Base-by-base conservation (phyloP, 2,888 invertebrate genomes). In the Ennomos erosarius region DNA sequence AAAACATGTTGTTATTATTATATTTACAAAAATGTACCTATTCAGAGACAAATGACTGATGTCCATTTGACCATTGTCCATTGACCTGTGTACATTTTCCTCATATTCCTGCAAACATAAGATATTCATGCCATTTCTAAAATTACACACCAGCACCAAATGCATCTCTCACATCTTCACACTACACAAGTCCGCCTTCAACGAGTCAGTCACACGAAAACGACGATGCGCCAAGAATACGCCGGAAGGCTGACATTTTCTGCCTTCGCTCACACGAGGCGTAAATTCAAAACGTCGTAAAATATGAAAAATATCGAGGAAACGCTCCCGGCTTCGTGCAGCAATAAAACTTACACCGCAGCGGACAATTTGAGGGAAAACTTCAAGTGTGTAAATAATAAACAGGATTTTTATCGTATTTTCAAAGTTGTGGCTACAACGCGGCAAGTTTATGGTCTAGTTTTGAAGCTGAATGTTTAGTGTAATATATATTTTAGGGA, bases 241-340 rank as follows among this genome's bases (percentile, higher is more conserved):
- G 55, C 53, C 59, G 62, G 59, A 59, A 64, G 53, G 44, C 55
- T 44, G 52, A 54, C 50, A 36, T 55, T 61, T 55, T 55, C 55
- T 52, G 46, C 54, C 54, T 53, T 59, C 69, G 65, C 74, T 76
- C 76, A 78, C 74, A 71, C 73, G 76, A 73, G 79, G 79, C 81
- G 81, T 85, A 84, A 85, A 88, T 88, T 89, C 87, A 83, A 87
- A 88, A 83, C 79, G 75, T 88, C 88, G 87, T 90, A 88, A 89
- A 90, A 87, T 88, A 86, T 88, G 88, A 88, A 88, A 87, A 87
- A 88, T 84, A 85, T 81, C 76, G 65, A 74, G 72, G 75, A 75
- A 79, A 75, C 73, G 73, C 66, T 68, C 72, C 59, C 63, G 62
- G 67, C 55, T 38, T 38, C 35, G 51, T 75, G 78, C 70, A 62